These are phyloP conservation scores for Ascaphus truei DNA, from an alignment of 2,113 vertebrate species.

Conservation along the genomic window DNA sequence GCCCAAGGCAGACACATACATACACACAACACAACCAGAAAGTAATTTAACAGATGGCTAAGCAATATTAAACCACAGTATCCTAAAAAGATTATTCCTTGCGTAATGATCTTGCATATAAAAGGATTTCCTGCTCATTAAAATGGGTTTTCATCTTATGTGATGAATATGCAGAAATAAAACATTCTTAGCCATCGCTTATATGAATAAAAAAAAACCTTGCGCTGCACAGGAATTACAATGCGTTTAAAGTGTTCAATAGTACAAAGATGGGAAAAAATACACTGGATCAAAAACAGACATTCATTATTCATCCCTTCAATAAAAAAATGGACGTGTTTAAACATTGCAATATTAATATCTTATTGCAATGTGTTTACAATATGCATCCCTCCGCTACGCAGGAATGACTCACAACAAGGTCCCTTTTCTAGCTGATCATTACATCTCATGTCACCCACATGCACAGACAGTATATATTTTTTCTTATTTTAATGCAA, in stretches of 20 bases:
- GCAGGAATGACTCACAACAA: too few relatives aligned
- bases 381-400: too few relatives aligned
- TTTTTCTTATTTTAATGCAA: too few relatives aligned
- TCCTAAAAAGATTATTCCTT: slow-evolving; percentile 52
- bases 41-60: slow-evolving; percentile 69
- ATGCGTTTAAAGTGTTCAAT: slow-evolving; percentile 37
- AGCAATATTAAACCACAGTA: slow-evolving; percentile 51
- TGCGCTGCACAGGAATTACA: slow-evolving; percentile 27
- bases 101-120: slow-evolving; percentile 49
- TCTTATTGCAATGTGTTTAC: too few relatives aligned
- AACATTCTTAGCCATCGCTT: slow-evolving; percentile 20
- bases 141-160: slow-evolving; percentile 42
- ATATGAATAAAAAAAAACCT: slow-evolving; percentile 40
- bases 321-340: slow-evolving; percentile 39
- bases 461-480: too few relatives aligned
- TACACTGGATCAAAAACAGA: too few relatives aligned
- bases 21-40: slow-evolving; percentile 41
- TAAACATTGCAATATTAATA: slow-evolving; percentile 42
- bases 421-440: too few relatives aligned
- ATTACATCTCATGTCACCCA: too few relatives aligned
- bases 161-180: slow-evolving; percentile 33
- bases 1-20: slow-evolving; percentile 56
- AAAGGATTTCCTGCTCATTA: slow-evolving; percentile 39
- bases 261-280: slow-evolving; percentile 38
- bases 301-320: too few relatives aligned